Percentiles rank a stretch among this genome's conserved stretches.
phyloP scores from a whole-genome alignment of 2,113 vertebrate genomes.

The Ivindomyrus marchei region DNA sequence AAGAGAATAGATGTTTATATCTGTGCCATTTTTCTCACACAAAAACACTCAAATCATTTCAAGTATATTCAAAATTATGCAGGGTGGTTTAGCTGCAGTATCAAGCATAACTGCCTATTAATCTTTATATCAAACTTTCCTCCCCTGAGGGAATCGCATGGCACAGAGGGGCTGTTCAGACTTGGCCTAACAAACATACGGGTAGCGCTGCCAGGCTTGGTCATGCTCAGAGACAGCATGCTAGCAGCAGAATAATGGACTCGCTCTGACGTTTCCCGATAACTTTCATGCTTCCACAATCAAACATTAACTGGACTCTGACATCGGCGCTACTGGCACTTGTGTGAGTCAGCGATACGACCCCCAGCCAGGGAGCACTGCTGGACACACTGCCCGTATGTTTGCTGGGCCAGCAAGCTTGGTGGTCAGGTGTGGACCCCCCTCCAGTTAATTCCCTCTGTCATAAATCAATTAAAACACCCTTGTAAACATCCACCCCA shows the following conservation, averaged over 20 bases:
- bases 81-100: not conserved
- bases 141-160: not conserved
- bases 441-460: not conserved
- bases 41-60: not conserved
- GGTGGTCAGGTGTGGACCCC: not conserved
- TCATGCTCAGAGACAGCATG: constrained; percentile 15
- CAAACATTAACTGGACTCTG: constrained; percentile 22
- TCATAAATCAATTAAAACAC: not conserved
- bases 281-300: constrained; percentile 5
- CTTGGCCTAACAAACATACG: not conserved
- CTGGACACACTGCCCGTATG: not conserved
- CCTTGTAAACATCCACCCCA: not conserved
- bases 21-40: not conserved
- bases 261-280: constrained; percentile 18
- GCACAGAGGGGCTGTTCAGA: constrained; percentile 7
- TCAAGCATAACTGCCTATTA: not conserved
- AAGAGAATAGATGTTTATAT: not conserved
- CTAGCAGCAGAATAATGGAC: constrained; percentile 11
- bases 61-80: not conserved
- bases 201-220: constrained; percentile 7
- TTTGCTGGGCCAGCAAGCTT: not conserved
- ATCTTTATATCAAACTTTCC: not conserved
- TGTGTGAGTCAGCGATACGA: not conserved
- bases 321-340: not conserved
- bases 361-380: not conserved